phyloP scores from a whole-genome alignment of 2,888 invertebrate species.

The Netelia virgata region DNA sequence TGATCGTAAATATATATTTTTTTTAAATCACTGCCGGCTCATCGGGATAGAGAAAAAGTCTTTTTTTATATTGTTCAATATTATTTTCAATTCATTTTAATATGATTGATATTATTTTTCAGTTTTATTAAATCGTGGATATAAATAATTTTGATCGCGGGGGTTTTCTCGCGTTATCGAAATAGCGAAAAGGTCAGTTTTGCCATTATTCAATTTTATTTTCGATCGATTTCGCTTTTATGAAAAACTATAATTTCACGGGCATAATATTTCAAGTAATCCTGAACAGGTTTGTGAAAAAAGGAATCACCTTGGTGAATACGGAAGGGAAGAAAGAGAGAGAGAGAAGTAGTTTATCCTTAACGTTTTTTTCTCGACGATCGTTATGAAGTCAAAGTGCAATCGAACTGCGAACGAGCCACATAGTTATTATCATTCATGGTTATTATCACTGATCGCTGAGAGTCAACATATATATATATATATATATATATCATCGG shows the following conservation, averaged over 20 bases:
- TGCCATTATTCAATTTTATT: neutral
- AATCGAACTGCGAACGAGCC: neutral
- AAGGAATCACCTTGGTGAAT: too few species aligned
- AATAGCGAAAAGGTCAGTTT: neutral
- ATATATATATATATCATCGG: slow-evolving; percentile 7
- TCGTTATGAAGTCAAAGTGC: slow-evolving; percentile 30
- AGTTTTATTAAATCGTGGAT: too few species aligned
- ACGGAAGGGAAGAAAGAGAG: too few species aligned
- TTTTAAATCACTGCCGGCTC: neutral
- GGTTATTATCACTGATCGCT: neutral
- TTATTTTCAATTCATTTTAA: too few species aligned
- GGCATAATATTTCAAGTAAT: neutral
- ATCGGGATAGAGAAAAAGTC: neutral
- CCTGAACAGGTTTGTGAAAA: neutral
- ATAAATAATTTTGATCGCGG: too few species aligned
- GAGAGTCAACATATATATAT: slow-evolving; percentile 5
- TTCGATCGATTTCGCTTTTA: neutral
- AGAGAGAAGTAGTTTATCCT: too few species aligned
- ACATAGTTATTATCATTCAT: neutral
- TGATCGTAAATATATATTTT: too few species aligned
- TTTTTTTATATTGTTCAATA: neutral
- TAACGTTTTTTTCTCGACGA: neutral
- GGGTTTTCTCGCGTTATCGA: neutral
- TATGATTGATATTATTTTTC: too few species aligned
- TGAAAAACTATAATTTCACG: neutral